A percentile compares a stretch with the other conserved stretches of the same genome.
phyloP scores from a whole-genome alignment of 2,797 vertebrate genomes.

The Sebastes steindachneri region DNA sequence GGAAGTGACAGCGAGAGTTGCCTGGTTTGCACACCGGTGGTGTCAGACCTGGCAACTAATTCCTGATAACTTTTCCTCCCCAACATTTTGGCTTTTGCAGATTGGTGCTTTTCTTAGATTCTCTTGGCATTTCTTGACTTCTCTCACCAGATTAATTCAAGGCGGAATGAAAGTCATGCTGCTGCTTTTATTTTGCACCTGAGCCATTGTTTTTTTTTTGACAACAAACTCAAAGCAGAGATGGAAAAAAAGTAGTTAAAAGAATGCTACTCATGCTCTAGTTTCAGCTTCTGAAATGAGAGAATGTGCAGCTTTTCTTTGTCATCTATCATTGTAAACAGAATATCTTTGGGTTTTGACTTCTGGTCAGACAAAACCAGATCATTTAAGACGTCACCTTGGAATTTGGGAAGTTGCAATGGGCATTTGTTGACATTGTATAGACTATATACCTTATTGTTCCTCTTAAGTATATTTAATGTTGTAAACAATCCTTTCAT shows the following conservation, averaged over 20 bases:
- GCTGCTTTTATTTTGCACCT: neutral
- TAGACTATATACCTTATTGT: neutral
- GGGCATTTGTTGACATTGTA: neutral
- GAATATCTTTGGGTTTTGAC: neutral
- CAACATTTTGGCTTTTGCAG: neutral
- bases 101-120: neutral
- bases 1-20: slow-evolving; percentile 39
- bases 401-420: neutral
- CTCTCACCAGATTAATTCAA: neutral
- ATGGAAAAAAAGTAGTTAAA: neutral
- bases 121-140: slow-evolving; percentile 3
- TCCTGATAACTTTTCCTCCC: slow-evolving; percentile 14
- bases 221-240: neutral
- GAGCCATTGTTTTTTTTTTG: slow-evolving; percentile 3
- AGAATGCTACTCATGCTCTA: neutral
- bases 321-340: neutral
- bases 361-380: neutral
- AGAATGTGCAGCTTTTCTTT: neutral
- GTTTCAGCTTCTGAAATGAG: neutral
- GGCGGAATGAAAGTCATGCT: neutral
- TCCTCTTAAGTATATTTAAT: neutral
- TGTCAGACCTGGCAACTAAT: slow-evolving; percentile 51
- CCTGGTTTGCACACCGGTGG: slow-evolving; percentile 6
- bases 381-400: neutral
- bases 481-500: neutral